Base-by-base conservation (phyloP, 2,888 invertebrate genomes). In the Lysandra coridon region DNA sequence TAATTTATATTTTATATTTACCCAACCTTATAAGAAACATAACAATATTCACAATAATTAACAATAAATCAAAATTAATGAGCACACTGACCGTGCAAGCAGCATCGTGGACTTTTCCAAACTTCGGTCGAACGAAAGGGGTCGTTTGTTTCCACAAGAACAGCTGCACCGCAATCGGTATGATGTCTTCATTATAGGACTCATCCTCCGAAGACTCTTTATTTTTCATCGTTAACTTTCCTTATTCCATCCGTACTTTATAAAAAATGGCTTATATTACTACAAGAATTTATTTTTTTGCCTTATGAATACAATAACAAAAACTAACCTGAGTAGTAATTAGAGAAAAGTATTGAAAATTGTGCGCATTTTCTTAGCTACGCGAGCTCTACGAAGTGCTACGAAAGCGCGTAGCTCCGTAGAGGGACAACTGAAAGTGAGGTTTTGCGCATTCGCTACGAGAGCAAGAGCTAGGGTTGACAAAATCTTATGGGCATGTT, bases 71-170 rank as follows among this genome's bases (percentile, higher is more conserved):
- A 30, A 40, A 62, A 23, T 37, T 3, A 80, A 74, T 44, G 53
- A 79, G 75, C 60, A 80, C n/a, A 90, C 97, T 96, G 95, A 99
- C 99, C 98, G 98, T 98, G 93, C 99, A 99, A 81, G 98, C 98
- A 40, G 99, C 98, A 93, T 99, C 99, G 90, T 99, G 99, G 60
- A 99, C 95, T 93, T 99, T 99, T 84, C 99, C 99, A 82, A 99
- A 96, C 90, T 98, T 98, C 14, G 99, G 98, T 84, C 99, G 96
- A 80, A 99, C 98, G 90, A 99, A 99, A 14, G 99, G 99, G 83
- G 99, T 98, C 82, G 98, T 98, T 95, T 99, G 99, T 85, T 98
- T 96, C 99, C 99, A 99, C 81, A 99, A 96, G 93, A 99, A 99
- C 86, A 98, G 98, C 93, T 99, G 99, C 81, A 99, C 98, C 1